Conservation (phyloP, 2,888 invertebrate genomes). For the Calameuta idolon region DNA sequence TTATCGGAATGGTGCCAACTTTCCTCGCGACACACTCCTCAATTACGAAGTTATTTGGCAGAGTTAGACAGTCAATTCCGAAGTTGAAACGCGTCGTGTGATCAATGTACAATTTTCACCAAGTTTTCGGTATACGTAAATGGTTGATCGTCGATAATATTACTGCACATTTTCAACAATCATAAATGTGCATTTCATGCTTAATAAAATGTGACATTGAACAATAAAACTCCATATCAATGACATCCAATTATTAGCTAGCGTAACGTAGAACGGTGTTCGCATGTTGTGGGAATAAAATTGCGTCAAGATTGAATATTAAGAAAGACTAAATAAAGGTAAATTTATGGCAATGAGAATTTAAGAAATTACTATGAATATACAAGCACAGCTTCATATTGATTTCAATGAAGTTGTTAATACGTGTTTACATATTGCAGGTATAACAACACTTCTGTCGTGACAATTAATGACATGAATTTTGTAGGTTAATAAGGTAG, state of each 20-base stretch:
- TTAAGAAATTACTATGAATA: too few species aligned
- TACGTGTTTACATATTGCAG: neutral
- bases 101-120: neutral
- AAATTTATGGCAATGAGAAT: neutral
- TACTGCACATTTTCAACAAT: too few species aligned
- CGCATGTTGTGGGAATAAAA: neutral
- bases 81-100: neutral
- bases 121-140: neutral
- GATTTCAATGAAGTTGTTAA: neutral
- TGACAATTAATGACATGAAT: neutral
- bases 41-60: neutral
- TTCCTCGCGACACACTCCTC: neutral
- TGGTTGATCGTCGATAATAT: neutral
- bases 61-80: neutral
- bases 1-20: neutral
- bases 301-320: neutral
- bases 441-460: neutral
- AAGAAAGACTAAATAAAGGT: neutral
- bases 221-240: neutral
- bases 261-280: neutral
- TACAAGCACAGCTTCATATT: neutral
- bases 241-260: neutral
- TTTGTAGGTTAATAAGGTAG: neutral
- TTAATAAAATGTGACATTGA: neutral
- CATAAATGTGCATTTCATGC: too few species aligned